Conservation (phyloP, 2,888 invertebrate genomes). For the Apamea sordens region DNA sequence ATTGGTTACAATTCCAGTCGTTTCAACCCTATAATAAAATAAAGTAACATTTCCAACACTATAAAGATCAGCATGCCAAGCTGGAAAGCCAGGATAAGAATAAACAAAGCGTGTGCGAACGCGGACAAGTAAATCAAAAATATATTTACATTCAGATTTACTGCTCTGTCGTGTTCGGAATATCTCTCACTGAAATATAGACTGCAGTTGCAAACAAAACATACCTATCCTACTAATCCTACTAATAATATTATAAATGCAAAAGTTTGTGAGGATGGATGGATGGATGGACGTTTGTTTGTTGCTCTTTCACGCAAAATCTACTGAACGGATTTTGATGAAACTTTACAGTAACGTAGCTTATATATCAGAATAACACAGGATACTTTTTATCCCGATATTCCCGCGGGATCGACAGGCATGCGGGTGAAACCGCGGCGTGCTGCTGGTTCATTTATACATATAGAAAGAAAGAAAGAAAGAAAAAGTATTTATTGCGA, state of each 20-base stretch:
- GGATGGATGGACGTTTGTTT: too few relatives aligned
- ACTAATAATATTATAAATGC: too few relatives aligned
- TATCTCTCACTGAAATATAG: not conserved
- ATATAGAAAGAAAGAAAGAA: too few relatives aligned
- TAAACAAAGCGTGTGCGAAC: constrained; percentile 24
- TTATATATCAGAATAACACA: too few relatives aligned
- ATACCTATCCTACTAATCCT: not conserved
- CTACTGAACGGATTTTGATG: too few relatives aligned
- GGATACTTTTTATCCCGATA: too few relatives aligned
- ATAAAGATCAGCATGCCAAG: constrained; percentile 6
- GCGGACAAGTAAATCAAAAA: constrained; percentile 32
- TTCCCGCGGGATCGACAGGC: too few relatives aligned
- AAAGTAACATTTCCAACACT: not conserved
- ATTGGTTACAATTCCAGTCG: not conserved
- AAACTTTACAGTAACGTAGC: too few relatives aligned
- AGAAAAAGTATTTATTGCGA: too few relatives aligned
- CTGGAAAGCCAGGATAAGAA: constrained; percentile 16
- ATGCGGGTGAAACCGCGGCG: too few relatives aligned
- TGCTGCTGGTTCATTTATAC: not conserved
- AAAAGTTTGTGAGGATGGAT: too few relatives aligned
- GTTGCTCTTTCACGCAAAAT: too few relatives aligned
- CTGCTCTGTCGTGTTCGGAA: constrained; percentile 22
- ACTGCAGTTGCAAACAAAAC: not conserved
- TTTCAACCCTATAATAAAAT: not conserved
- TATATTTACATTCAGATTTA: constrained; percentile 44